These are phyloP conservation scores for Orycteropus afer DNA, from an alignment of 2,113 vertebrate species.

Conservation along the genomic window DNA sequence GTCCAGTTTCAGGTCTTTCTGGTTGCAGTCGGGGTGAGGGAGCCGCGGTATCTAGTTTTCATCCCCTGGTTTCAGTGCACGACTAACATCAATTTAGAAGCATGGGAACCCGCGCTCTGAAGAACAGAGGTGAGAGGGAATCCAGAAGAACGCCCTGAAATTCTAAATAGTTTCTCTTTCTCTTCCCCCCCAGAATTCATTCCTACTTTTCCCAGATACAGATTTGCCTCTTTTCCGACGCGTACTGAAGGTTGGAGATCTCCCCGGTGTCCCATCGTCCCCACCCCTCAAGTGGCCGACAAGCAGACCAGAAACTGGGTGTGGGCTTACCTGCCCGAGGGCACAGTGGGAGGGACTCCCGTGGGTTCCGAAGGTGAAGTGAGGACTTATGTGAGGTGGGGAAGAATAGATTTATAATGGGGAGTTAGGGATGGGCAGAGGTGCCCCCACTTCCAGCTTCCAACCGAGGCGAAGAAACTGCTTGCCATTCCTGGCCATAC, in stretches of 20 bases:
- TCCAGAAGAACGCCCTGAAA: not conserved
- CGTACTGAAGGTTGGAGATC: not conserved
- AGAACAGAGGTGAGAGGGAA: not conserved
- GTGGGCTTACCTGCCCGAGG: not conserved
- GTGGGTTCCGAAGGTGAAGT: not conserved
- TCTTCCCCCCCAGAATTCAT: too few species aligned
- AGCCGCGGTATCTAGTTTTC: not conserved
- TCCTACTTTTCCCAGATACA: not conserved
- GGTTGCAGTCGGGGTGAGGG: not conserved
- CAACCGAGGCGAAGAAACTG: not conserved
- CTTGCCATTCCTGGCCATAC: not conserved
- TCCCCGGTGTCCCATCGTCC: not conserved
- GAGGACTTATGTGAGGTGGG: not conserved
- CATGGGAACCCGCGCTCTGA: not conserved
- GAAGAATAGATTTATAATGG: rapidly evolving
- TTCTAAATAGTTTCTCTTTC: not conserved
- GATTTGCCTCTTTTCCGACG: not conserved
- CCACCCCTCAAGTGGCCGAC: not conserved
- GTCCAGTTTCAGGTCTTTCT: not conserved
- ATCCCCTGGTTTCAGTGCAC: not conserved
- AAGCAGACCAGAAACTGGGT: not conserved
- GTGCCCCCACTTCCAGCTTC: not conserved
- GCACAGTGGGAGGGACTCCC: not conserved
- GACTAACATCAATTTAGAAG: not conserved
- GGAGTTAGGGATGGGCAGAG: not conserved